phyloP scores from a whole-genome alignment of 2,113 vertebrate species.

The Seriola rivoliana region DNA sequence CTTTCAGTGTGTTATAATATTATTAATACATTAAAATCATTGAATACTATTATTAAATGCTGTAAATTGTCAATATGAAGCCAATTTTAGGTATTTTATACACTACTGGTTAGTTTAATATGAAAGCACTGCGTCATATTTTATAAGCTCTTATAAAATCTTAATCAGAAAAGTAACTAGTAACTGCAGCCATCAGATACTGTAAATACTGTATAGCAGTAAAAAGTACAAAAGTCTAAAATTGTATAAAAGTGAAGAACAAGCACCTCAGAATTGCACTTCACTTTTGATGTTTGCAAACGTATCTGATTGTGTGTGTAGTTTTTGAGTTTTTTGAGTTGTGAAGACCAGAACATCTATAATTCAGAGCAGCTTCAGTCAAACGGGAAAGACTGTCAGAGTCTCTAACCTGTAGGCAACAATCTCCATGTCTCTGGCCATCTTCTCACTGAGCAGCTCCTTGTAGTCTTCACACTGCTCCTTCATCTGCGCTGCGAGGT shows the following conservation, averaged over 20 bases:
- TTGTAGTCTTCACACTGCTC: conserved; percentile 80
- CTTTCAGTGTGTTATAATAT: neutral
- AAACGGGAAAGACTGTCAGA: neutral
- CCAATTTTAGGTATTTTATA: neutral
- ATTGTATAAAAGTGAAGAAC: neutral
- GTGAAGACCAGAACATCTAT: no score
- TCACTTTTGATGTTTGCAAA: no score
- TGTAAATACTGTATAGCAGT: neutral
- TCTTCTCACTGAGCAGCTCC: conserved; percentile 82
- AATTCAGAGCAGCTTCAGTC: neutral
- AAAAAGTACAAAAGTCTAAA: neutral
- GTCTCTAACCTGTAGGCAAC: conserved; percentile 81
- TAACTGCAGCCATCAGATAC: neutral
- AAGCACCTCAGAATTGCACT: no score
- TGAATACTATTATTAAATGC: no score
- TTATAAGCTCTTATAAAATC: no score
- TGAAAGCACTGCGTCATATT: neutral
- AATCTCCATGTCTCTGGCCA: conserved; percentile 85
- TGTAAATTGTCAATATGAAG: no score
- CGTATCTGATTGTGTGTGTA: neutral
- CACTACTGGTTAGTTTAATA: neutral
- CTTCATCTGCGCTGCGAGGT: conserved; percentile 76
- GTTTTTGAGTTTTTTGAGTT: no score
- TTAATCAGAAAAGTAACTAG: neutral
- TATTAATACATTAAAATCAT: no score